Evolutionary conservation across 2,888 invertebrate species (phyloP).

Genomic region (Sarcophaga subvicina): DNA sequence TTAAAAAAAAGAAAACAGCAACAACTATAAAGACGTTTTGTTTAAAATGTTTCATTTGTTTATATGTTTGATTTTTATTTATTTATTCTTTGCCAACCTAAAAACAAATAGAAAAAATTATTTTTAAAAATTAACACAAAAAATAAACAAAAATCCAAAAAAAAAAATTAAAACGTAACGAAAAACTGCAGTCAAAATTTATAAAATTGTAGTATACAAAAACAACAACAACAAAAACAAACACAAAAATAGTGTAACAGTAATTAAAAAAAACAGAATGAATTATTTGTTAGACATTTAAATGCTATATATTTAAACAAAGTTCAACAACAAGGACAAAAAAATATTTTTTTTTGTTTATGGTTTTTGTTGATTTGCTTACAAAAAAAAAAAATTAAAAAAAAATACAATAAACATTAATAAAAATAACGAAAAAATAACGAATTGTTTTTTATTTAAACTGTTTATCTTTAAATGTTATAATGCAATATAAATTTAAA

Average conservation of each 20-base stretch:
- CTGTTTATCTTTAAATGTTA: neutral
- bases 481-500: no score
- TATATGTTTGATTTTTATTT: neutral
- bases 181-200: conserved; percentile 52
- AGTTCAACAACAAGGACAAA: conserved; percentile 29
- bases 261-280: conserved; percentile 38
- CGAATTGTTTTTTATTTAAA: conserved; percentile 50
- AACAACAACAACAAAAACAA: conserved; percentile 29
- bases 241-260: conserved; percentile 25
- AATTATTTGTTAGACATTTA: conserved; percentile 62
- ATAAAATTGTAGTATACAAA: conserved; percentile 56
- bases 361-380: conserved; percentile 57
- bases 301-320: conserved; percentile 50
- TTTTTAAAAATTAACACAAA: neutral
- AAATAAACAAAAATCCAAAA: neutral
- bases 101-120: neutral
- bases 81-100: neutral
- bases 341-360: conserved; percentile 46
- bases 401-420: conserved; percentile 49
- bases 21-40: neutral
- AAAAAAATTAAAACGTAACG: conserved; percentile 39
- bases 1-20: conserved; percentile 21
- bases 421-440: conserved; percentile 38
- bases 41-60: conserved; percentile 30
- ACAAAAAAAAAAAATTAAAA: neutral